Percentiles rank a stretch among this genome's conserved stretches.
Conservation (phyloP, 2,113 vertebrate genomes). For the Mola mola region DNA sequence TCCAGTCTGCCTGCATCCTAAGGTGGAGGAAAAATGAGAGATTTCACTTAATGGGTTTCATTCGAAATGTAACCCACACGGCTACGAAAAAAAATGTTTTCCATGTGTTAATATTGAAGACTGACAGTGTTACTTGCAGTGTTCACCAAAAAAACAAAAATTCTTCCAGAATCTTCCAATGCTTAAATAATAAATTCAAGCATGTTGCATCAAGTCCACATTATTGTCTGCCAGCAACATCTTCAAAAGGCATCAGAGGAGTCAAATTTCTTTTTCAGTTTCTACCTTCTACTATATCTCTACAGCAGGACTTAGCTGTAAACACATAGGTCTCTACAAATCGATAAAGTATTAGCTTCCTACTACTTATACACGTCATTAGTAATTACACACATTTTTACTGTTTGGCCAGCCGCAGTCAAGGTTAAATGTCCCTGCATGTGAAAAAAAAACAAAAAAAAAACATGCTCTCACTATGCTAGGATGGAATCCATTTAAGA, state of each 20-base stretch:
- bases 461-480: conserved; percentile 14
- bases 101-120: conserved; percentile 47
- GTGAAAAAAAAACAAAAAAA: conserved; percentile 4
- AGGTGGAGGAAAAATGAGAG: conserved; percentile 17
- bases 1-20: neutral
- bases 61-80: conserved; percentile 26
- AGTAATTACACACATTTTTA: conserved; percentile 62
- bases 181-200: conserved; percentile 46
- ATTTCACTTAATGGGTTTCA: conserved; percentile 1
- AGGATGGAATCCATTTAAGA: conserved; percentile 30
- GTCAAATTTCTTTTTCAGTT: conserved; percentile 7
- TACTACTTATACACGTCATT: too few relatives aligned
- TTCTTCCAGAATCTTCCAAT: conserved; percentile 36
- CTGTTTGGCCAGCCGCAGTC: conserved; percentile 33
- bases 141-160: conserved; percentile 27
- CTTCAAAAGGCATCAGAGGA: conserved; percentile 8
- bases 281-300: neutral
- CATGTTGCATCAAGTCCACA: conserved; percentile 17
- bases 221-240: conserved; percentile 12
- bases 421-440: conserved; percentile 47
- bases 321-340: neutral
- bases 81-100: conserved; percentile 26
- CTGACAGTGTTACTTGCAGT: conserved; percentile 62
- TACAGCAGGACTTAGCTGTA: neutral
- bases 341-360: neutral